Conservation (phyloP, 1,140 invertebrate genomes). For the Brachionus calyciflorus region DNA sequence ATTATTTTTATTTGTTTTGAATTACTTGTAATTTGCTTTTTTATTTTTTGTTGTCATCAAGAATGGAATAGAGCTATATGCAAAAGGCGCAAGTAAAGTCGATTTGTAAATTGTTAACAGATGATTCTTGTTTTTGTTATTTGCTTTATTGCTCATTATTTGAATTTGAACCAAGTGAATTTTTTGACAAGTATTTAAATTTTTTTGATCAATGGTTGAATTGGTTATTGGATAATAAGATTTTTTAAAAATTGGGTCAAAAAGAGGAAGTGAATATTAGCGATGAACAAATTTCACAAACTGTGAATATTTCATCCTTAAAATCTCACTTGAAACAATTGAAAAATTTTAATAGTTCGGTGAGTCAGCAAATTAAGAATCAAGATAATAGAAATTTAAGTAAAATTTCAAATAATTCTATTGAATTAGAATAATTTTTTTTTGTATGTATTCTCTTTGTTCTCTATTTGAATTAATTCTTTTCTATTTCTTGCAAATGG, state of each 20-base stretch:
- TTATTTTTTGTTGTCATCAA: no score
- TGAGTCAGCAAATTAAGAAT: background rate
- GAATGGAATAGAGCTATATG: no score
- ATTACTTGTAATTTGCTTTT: no score
- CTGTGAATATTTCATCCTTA: background rate
- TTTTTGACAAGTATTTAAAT: constrained; percentile 30
- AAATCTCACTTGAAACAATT: background rate
- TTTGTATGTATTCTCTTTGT: no score
- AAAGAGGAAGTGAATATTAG: background rate
- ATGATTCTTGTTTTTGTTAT: constrained; percentile 7
- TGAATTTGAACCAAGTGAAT: background rate
- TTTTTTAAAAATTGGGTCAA: background rate
- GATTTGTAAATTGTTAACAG: no score
- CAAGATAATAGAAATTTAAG: background rate
- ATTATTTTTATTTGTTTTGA: no score
- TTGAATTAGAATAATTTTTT: no score
- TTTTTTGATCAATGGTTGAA: constrained; percentile 41
- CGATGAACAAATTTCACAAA: background rate
- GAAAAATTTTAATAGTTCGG: constrained; percentile 17
- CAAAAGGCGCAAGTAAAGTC: no score
- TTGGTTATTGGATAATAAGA: background rate
- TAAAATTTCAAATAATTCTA: background rate
- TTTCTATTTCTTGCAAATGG: no score
- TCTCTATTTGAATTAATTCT: no score
- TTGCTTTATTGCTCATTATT: background rate